phyloP scores from a whole-genome alignment of 2,888 invertebrate genomes.

The Stegana nigrithorax region DNA sequence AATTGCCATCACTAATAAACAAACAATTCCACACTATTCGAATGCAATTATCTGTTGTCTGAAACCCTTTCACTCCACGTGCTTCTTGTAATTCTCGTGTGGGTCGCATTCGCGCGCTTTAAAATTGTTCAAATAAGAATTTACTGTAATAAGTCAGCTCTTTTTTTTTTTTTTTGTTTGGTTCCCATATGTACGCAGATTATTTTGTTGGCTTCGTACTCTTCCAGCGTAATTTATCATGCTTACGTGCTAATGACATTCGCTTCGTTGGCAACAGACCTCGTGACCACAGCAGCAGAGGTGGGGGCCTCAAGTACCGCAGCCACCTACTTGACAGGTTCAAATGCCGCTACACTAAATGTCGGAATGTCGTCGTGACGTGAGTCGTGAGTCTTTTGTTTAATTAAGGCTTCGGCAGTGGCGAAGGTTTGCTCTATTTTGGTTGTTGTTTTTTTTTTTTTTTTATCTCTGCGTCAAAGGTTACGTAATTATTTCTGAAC shows the following conservation, averaged over 20 bases:
- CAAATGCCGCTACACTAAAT: constrained; percentile 30
- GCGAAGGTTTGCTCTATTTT: constrained; percentile 1
- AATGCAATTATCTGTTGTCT: constrained; percentile 8
- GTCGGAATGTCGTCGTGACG: too few species aligned
- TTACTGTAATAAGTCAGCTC: too few species aligned
- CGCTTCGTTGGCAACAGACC: constrained; percentile 16
- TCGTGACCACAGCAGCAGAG: not conserved
- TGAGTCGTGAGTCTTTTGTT: too few species aligned
- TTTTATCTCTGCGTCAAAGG: constrained; percentile 28
- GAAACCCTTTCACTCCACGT: too few species aligned
- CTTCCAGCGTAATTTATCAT: constrained; percentile 51
- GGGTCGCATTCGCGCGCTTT: too few species aligned
- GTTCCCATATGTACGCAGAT: too few species aligned
- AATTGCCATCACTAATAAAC: too few species aligned
- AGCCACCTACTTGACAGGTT: constrained; percentile 13
- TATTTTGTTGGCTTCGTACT: not conserved
- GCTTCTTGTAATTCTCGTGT: too few species aligned
- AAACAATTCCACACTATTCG: not conserved
- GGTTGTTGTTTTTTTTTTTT: not conserved
- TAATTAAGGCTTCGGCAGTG: constrained; percentile 28
- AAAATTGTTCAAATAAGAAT: too few species aligned
- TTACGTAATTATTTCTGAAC: constrained; percentile 49
- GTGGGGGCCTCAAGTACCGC: not conserved
- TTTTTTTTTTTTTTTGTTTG: too few species aligned
- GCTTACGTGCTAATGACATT: constrained; percentile 58